These are phyloP conservation scores for Lordiphosa collinella DNA, from an alignment of 1,140 invertebrate genomes.

Conservation along the genomic window DNA sequence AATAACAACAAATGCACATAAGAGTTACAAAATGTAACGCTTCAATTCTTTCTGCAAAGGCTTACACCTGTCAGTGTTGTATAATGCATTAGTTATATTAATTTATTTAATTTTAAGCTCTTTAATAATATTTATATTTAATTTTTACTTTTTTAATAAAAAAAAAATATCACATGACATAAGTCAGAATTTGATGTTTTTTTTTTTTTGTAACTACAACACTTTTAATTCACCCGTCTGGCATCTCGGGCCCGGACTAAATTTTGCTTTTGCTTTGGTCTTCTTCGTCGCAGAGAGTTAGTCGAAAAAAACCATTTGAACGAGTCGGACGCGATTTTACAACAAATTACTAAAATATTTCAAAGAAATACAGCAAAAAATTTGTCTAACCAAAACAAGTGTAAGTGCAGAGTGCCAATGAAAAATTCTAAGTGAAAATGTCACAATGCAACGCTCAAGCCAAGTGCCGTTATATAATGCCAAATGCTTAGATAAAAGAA, in stretches of 20 bases:
- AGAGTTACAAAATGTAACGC: too few species aligned
- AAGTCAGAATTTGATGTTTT: too few species aligned
- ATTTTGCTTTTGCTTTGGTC: constrained; percentile 5
- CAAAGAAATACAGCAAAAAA: not conserved
- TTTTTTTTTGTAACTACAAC: too few species aligned
- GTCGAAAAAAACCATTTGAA: constrained; percentile 46
- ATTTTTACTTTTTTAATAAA: too few species aligned
- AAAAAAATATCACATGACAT: too few species aligned
- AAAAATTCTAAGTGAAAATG: constrained; percentile 21
- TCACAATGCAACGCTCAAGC: constrained; percentile 3
- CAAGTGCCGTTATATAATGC: constrained; percentile 26
- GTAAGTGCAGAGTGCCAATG: constrained; percentile 39
- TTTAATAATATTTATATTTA: too few species aligned
- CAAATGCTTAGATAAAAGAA: constrained; percentile 5
- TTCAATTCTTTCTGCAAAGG: too few species aligned
- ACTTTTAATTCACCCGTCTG: too few species aligned
- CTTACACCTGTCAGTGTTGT: too few species aligned
- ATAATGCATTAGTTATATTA: too few species aligned
- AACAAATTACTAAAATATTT: not conserved
- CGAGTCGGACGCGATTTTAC: constrained; percentile 27
- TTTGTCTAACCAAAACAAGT: constrained; percentile 45
- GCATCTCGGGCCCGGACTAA: not conserved
- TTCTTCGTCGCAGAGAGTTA: constrained; percentile 1
- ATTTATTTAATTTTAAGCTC: too few species aligned
- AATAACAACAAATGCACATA: too few species aligned